Base-by-base conservation (phyloP, 1,140 invertebrate genomes). In the Euura lappo region DNA sequence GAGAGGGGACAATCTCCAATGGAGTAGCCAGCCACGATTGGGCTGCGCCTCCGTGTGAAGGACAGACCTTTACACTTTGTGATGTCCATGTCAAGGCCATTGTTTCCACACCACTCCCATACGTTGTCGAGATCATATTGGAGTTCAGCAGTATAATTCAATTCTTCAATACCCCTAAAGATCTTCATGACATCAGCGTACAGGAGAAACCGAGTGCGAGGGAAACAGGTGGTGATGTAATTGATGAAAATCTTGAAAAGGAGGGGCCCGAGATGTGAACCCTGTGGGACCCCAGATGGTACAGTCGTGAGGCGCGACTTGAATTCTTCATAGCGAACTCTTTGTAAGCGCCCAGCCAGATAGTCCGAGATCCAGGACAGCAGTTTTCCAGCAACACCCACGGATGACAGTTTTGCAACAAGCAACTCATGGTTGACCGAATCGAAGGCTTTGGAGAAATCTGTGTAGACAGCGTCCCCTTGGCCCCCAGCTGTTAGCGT, bases 351-450 rank as follows among this genome's bases (percentile, higher is more conserved):
- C 28, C 1, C 28, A 28, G 28, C 28, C 28, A 28, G 28, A 28
- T 28, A 28, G 28, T 28, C 28, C 28, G 28, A 28, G 28, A 28
- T 28, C 28, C 28, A 28, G 28, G 28, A 28, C 28, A 28, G 28
- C 28, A 28, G 28, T 28, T 28, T 28, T 1, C 28, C 28, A 28
- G 28, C 28, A 28, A 28, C 28, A 51, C 43, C 60, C 13, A 2
- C 13, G 5, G 5, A 43, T 6, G 4, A 7, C 2, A 71, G 43
- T 28, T 64, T 71, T 5, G n/a, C n/a, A 3, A 64, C 13, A n/a
- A 43, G 42, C 45, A 75, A 75, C 65, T 77, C 74, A 0, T 69
- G 75, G 45, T 75, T 72, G 11, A 77, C 72, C 2, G 64, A 65
- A 45, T 77, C 70, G 2, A 28, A 28, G 28, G 28, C 28, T 28